phyloP scores from a whole-genome alignment of 2,797 vertebrate species.

The Darevskia nairensis region DNA sequence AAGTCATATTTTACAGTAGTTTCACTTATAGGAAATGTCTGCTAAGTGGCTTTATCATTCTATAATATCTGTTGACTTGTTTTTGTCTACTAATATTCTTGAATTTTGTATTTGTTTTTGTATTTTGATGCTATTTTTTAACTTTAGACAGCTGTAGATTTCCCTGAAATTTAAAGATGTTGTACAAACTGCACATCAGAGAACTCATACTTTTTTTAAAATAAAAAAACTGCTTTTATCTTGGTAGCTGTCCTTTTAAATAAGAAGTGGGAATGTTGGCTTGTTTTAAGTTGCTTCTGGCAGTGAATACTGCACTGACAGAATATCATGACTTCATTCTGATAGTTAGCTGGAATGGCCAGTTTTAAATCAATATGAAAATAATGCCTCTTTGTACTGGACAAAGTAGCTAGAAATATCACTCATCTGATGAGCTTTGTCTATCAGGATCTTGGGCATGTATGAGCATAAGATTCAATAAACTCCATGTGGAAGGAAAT shows the following conservation, averaged over 20 bases:
- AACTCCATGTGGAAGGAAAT: slow-evolving; percentile 64
- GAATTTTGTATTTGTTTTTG: neutral
- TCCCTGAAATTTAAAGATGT: neutral
- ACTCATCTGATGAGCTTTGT: slow-evolving; percentile 51
- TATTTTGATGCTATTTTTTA: neutral
- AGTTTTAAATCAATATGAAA: slow-evolving; percentile 69
- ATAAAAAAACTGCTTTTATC: slow-evolving; percentile 35
- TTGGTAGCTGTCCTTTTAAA: neutral
- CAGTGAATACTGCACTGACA: slow-evolving; percentile 48
- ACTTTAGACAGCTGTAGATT: neutral
- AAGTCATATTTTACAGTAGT: neutral
- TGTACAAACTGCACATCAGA: neutral
- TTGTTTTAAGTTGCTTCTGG: slow-evolving; percentile 58
- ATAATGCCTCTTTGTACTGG: slow-evolving; percentile 68
- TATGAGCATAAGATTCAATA: slow-evolving; percentile 54
- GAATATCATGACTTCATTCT: slow-evolving; percentile 68
- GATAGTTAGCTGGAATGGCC: slow-evolving; percentile 61
- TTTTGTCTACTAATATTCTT: neutral
- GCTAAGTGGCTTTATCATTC: too few relatives aligned
- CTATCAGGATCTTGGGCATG: slow-evolving; percentile 49
- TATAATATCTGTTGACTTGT: too few relatives aligned
- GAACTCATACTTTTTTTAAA: slow-evolving; percentile 23
- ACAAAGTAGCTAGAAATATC: slow-evolving; percentile 57
- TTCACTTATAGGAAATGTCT: neutral
- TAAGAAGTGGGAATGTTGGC: slow-evolving; percentile 20